Evolutionary conservation across 2,888 invertebrate species (phyloP).

Genomic region (Pinctada fucata): DNA sequence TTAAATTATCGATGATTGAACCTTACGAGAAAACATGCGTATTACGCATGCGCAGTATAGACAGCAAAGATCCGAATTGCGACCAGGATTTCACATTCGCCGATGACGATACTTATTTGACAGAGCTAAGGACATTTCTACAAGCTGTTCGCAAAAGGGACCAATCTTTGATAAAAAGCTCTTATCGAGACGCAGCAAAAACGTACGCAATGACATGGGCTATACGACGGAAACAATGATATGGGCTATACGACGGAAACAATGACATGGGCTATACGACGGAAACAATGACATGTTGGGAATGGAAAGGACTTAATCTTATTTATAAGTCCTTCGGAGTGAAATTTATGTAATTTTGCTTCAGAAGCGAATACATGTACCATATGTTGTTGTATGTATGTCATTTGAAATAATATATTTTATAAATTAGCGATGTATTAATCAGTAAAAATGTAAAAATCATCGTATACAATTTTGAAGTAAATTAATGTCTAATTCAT

Average conservation of each 20-base stretch:
- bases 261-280: constrained; percentile 40
- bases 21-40: constrained; percentile 39
- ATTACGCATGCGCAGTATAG: constrained; percentile 35
- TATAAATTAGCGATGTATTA: too few species aligned
- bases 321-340: too few species aligned
- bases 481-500: too few species aligned
- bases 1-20: constrained; percentile 38
- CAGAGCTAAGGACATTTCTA: constrained; percentile 36
- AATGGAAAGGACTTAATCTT: too few species aligned
- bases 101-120: constrained; percentile 35
- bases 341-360: too few species aligned
- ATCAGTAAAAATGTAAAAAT: too few species aligned
- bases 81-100: constrained; percentile 38
- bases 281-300: not conserved
- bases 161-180: constrained; percentile 31
- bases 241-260: constrained; percentile 35
- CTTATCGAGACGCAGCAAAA: constrained; percentile 36
- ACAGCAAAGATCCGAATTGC: constrained; percentile 29
- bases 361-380: too few species aligned
- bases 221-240: constrained; percentile 31
- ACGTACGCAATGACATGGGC: constrained; percentile 42
- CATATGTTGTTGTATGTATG: too few species aligned
- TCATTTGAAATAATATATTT: too few species aligned
- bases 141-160: constrained; percentile 35
- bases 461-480: too few species aligned